A percentile compares a stretch with the other conserved stretches of the same genome.
phyloP scores from a whole-genome alignment of 2,888 invertebrate genomes.

The Polydesmus complanatus region DNA sequence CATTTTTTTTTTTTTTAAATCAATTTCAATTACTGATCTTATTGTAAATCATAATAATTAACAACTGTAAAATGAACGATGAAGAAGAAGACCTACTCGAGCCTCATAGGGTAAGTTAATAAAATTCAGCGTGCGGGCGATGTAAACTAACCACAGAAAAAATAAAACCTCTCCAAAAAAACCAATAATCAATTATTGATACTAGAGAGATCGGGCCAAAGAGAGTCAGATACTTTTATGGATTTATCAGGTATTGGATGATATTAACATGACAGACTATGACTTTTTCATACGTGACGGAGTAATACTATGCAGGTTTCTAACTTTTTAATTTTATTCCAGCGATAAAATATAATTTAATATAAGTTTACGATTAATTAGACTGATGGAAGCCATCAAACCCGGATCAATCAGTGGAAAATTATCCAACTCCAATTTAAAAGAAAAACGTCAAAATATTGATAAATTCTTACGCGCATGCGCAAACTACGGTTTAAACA shows the following conservation, averaged over 20 bases:
- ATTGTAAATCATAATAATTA: too few species aligned
- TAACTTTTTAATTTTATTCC: background rate
- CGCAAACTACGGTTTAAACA: conserved; percentile 21
- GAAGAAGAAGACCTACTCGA: background rate
- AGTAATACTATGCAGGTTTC: conserved; percentile 23
- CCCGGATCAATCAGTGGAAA: conserved; percentile 22
- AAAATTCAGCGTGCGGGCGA: too few species aligned
- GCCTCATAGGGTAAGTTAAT: background rate
- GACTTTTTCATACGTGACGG: conserved; percentile 24
- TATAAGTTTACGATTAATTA: conserved; percentile 8
- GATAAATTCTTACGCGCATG: conserved; percentile 17
- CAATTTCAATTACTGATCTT: too few species aligned
- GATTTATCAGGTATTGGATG: conserved; percentile 24
- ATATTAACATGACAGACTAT: conserved; percentile 23
- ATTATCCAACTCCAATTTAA: conserved; percentile 20
- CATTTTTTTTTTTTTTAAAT: too few species aligned
- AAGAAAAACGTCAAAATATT: conserved; percentile 19
- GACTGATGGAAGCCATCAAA: conserved; percentile 23
- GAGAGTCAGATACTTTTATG: conserved; percentile 24
- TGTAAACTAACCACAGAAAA: too few species aligned
- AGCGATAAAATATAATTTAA: too few species aligned
- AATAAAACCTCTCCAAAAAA: background rate
- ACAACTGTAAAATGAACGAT: too few species aligned
- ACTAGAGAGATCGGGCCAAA: conserved; percentile 22
- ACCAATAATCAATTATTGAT: background rate